Base-by-base conservation (phyloP, 2,797 vertebrate species). In the Hipposideros larvatus region DNA sequence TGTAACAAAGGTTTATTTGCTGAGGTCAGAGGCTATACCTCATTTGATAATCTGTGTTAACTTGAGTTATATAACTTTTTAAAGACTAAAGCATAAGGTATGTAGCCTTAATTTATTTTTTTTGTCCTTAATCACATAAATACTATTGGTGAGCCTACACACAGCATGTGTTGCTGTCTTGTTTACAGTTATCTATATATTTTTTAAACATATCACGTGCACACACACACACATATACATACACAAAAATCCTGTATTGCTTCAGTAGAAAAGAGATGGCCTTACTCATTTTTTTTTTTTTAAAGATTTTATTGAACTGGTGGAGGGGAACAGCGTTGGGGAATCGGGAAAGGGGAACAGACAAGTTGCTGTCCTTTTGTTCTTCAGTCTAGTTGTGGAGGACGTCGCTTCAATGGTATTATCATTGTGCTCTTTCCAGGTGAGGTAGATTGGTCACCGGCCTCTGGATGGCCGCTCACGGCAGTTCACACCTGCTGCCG, bases 21-120 rank as follows among this genome's bases (percentile, higher is more conserved):
- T 63, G 43, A 88, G 4, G 26, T 87, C 74, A 31, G 51, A 68
- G 59, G 26, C 21, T 34, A 22, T 73, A 51, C 63, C 43, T 87
- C 26, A 65, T 78, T 57, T 87, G n/a, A 41, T 68, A 73, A 77
- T 31, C 24, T 87, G 22, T 55, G 71, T 65, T 66, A 87, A 78
- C 10, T 93, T 90, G 66, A 96, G 46, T 73, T 48, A 51, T 48
- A 26, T 59, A 79, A 75, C 24, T 79, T 87, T 78, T 78, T 66
- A 59, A 37, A 88, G 71, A 66, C 65, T 91, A 84, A 80, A 84
- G 51, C 8, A 68, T 73, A 87, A 93, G 14, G 7, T 13, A 75
- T 9, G 3, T 94, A 34, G 9, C 31, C 68, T 94, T 73, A 70
- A 37, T 80, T 88, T 43, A 43, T 43, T 79, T 10, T 80, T 84